Base-by-base conservation (phyloP, 2,888 invertebrate species). In the Embidobia sp. region DNA sequence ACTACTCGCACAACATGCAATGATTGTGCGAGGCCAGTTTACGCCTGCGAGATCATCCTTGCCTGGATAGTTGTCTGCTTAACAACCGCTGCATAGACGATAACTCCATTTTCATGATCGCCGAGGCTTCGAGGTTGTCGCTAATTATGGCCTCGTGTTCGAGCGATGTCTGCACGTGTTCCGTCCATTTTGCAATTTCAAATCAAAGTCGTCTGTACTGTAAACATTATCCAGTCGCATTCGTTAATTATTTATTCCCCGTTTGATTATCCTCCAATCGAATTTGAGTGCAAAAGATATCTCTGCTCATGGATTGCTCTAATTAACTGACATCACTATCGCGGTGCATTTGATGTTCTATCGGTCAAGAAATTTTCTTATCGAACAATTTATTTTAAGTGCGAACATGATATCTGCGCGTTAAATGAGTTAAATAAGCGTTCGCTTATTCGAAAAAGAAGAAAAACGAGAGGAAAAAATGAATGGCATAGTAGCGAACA, bases 31-130 rank as follows among this genome's bases (percentile, higher is more conserved):
- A 72, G 82, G 80, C 79, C 84, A 84, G 84, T 84, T 84, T 83
- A 82, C 79, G 81, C 80, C 81, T 80, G 77, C 79, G 75, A 82
- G 81, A 82, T 82, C 76, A 79, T 33, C 69, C 69, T 69, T 72
- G 18, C 73, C 8, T n/a, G 8, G 31, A 16, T 74, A 55, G 74
- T 72, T 53, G 74, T 67, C 70, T 74, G 78, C 77, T 80, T 82
- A 81, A 79, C 82, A 79, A 81, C 79, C 82, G 72, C 77, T 75
- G 77, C 82, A 77, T 79, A 81, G 79, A 81, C 85, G 85, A 84
- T 84, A 85, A 85, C 85, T 85, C 82, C 81, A 85, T 85, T 83
- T 80, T 80, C 79, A 81, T 79, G 79, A 73, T 69, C 61, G 61
- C 35, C 37, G 29, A 46, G 35, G 61, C 35, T 44, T 35, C 42